Evolutionary conservation across 2,888 invertebrate species (phyloP).

Genomic region (Nomada fabriciana): DNA sequence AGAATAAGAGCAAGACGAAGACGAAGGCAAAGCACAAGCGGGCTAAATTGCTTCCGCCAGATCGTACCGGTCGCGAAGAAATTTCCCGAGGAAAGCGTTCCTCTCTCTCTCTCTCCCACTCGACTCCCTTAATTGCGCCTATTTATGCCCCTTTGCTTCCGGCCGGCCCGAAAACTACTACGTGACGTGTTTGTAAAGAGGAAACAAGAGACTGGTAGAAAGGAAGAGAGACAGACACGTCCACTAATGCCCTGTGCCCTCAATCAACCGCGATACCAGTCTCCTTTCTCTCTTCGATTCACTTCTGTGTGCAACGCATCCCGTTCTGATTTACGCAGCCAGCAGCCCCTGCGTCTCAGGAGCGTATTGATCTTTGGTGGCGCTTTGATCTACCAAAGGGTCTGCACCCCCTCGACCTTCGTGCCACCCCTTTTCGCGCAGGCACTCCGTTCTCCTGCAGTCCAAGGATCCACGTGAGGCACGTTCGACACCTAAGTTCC

Average conservation of each 20-base stretch:
- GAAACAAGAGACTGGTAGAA: conserved; percentile 57
- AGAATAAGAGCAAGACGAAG: not conserved
- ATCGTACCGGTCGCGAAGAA: conserved; percentile 38
- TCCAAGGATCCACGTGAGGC: conserved; percentile 47
- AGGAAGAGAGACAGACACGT: conserved; percentile 62
- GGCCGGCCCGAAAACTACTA: conserved; percentile 76
- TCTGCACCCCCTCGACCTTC: conserved; percentile 64
- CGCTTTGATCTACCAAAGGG: conserved; percentile 83
- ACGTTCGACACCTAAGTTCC: conserved; percentile 78
- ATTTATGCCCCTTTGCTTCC: conserved; percentile 83
- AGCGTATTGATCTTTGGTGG: conserved; percentile 83
- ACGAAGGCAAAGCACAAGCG: conserved; percentile 13
- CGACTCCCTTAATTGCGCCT: conserved; percentile 82
- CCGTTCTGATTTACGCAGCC: conserved; percentile 42
- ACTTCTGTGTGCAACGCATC: conserved; percentile 52
- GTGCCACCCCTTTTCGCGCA: conserved; percentile 36
- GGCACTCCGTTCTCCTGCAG: conserved; percentile 53
- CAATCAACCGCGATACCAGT: conserved; percentile 79
- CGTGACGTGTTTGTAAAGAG: conserved; percentile 84
- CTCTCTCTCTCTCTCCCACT: conserved; percentile 22
- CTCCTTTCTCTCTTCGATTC: conserved; percentile 52
- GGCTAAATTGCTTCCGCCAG: conserved; percentile 52
- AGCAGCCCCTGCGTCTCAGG: conserved; percentile 71
- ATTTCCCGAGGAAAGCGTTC: conserved; percentile 52
- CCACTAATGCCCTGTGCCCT: conserved; percentile 81